Evolutionary conservation across 1,140 invertebrate genomes (phyloP), one percentile per base, ranked within the genome.

Genomic region (Drosophila athabasca): DNA sequence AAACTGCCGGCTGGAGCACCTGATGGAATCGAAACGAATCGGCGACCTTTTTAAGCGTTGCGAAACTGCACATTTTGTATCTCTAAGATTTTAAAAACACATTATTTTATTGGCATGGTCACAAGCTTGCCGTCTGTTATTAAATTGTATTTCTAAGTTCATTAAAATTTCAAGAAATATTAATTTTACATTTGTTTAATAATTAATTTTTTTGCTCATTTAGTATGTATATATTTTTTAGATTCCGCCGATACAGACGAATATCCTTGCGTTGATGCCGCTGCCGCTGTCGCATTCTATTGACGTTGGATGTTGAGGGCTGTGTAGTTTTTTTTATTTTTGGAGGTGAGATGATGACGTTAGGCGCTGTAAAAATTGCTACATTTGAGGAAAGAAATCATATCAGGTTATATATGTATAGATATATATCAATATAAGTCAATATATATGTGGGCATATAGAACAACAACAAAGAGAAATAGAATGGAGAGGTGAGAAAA

Each of bases 301-400:
- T 26, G 24, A 26, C 24, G 24, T 66, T 64, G 53, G 22, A 31
- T 45, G 54, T 15, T 45, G 54, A 45, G 29, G 53, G 55, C 70
- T 65, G 76, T 71, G 80, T 41, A 64, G 71, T 54, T 66, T 22
- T 54, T 48, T 62, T 65, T 54, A 41, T 46, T 49, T 55, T 65
- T 67, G 44, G 59, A 51, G 78, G 64, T 64, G 72, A 57, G 49
- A 62, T 58, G 54, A 52, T 62, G 82, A 69, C 65, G 74, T 83
- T 66, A 59, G 79, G 70, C 62, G 73, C 83, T 88, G 83, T 82
- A 88, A 87, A 72, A 82, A 13, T 39, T 72, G 82, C 82, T 87
- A 87, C 83, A 87, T 87, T 87, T 87, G 79, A 76, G 82, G 83
- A 87, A 87, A 87, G 74, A 87, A 87, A 87, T 88, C 75, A 87